Evolutionary conservation across 2,113 vertebrate genomes (phyloP).

Genomic region (Patagioenas fasciata): DNA sequence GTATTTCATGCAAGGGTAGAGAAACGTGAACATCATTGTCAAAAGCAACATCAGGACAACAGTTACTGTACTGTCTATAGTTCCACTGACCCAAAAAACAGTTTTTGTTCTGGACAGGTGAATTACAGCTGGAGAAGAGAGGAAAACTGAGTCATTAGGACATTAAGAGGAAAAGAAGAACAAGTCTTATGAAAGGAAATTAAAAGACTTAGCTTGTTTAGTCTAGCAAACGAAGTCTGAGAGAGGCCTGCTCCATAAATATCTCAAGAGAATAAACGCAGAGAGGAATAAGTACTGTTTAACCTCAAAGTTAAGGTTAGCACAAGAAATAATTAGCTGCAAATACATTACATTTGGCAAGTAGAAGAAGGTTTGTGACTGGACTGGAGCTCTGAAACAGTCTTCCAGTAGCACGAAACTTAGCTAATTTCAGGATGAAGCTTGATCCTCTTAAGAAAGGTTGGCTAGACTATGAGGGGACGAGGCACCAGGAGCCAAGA

Average conservation of each 20-base stretch:
- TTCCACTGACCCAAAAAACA: not conserved
- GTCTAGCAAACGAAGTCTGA: slow-evolving; percentile 9
- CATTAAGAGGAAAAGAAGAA: not conserved
- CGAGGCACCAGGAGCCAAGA: not conserved
- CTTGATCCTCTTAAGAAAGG: not conserved
- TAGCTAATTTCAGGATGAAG: not conserved
- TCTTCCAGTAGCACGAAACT: slow-evolving; percentile 14
- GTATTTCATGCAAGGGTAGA: not conserved
- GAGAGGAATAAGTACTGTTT: not conserved
- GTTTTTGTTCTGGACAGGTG: not conserved
- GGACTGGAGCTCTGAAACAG: not conserved
- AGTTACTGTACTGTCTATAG: not conserved
- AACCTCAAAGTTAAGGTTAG: not conserved
- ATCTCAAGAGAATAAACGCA: not conserved
- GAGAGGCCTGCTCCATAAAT: not conserved
- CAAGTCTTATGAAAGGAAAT: not conserved
- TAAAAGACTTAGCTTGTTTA: not conserved
- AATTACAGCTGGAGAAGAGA: not conserved
- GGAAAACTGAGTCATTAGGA: not conserved
- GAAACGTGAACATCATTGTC: not conserved
- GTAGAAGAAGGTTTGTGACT: not conserved
- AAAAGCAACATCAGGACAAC: not conserved
- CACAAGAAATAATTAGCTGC: not conserved
- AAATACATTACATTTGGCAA: not conserved
- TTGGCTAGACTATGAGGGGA: not conserved